Base-by-base conservation (phyloP, 2,888 invertebrate genomes). In the Oegoconia quadripuncta region DNA sequence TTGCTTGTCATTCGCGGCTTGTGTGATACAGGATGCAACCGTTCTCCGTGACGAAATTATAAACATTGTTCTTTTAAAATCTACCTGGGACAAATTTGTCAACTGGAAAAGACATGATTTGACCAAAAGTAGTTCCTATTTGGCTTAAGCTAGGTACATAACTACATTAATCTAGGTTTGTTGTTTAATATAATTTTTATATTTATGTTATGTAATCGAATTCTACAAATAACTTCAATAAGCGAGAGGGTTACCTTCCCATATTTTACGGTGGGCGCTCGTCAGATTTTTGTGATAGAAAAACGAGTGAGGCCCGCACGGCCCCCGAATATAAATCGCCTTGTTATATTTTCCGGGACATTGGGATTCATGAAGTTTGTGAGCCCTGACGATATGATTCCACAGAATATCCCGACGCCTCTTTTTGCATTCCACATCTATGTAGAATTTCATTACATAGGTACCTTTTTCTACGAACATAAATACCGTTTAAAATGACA, bases 331-430 rank as follows among this genome's bases (percentile, higher is more conserved):
- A 87, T 84, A 87, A 87, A 87, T 86, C 75, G 77, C 70, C 84
- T 86, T 76, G 74, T 87, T 86, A 87, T 81, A 84, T 87, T 86
- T 86, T 82, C 83, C 80, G 81, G 77, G 56, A 80, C 83, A 87
- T 86, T 87, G 79, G 72, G 71, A 87, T 86, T 87, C 87, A 87
- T 87, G 78, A 63, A 82, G 78, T 81, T 75, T 75, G 76, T 71
- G 77, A 64, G 64, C 67, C 79, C 64, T 75, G 75, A 72, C 80
- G 75, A 69, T 64, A 68, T 65, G 68, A 61, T 64, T 68, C 60
- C 62, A 61, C 66, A 55, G 59, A 36, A 36, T 29, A 55, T 57
- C 48, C 44, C 47, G n/a, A n/a, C n/a, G n/a, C n/a, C n/a, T n/a
- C n/a, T n/a, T n/a, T 53, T 50, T 53, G 56, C 52, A 44, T 23